These are phyloP conservation scores for Sebastes ruberrimus DNA, from an alignment of 2,797 vertebrate species.

Conservation along the genomic window DNA sequence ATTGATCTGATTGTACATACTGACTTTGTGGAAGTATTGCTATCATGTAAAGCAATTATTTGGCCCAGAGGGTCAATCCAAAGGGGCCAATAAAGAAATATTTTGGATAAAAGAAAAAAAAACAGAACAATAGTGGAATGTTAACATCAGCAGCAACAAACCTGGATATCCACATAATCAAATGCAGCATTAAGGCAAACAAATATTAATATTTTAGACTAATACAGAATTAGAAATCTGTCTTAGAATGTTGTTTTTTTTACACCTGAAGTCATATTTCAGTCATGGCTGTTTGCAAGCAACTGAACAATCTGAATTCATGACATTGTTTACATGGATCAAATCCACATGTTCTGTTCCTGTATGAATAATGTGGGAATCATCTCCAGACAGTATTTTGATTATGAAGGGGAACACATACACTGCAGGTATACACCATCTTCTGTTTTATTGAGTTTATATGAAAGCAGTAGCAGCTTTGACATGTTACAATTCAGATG, in stretches of 20 bases:
- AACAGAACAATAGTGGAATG: neutral
- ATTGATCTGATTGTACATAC: constrained; percentile 18
- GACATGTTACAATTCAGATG: neutral
- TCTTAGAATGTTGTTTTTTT: too few relatives aligned
- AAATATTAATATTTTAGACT: neutral
- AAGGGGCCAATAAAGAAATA: neutral
- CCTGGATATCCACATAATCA: neutral
- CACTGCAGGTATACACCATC: neutral
- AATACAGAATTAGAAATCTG: neutral
- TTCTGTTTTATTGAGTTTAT: neutral
- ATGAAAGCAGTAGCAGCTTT: neutral
- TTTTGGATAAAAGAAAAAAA: neutral
- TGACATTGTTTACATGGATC: neutral
- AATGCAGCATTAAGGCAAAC: neutral
- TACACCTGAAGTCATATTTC: too few relatives aligned
- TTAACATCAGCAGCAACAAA: neutral
- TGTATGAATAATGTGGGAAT: neutral
- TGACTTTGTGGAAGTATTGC: constrained; percentile 7
- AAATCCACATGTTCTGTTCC: neutral
- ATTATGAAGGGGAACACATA: neutral
- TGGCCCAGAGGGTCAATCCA: neutral
- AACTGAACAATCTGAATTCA: neutral
- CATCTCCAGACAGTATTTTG: neutral
- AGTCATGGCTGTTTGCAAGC: neutral
- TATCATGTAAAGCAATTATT: neutral